Conservation (phyloP, 2,888 invertebrate genomes). For the Phorcus lineatus region DNA sequence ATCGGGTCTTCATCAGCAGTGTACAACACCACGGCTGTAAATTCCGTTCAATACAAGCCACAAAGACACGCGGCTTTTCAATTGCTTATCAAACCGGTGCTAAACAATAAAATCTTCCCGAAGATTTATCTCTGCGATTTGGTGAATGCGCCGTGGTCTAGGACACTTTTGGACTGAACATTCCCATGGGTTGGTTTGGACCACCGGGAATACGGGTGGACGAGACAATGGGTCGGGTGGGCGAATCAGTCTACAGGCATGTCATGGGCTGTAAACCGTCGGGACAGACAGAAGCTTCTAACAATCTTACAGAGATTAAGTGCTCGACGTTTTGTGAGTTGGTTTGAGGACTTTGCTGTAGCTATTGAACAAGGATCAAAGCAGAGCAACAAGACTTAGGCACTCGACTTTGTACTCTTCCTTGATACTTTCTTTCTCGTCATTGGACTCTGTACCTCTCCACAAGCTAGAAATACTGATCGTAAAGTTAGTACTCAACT, state of each 20-base stretch:
- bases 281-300: neutral
- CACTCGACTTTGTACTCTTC: neutral
- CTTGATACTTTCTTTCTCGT: neutral
- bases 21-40: neutral
- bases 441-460: neutral
- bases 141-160: neutral
- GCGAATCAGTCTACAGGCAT: neutral
- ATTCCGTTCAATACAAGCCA: neutral
- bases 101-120: slow-evolving; percentile 16
- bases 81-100: slow-evolving; percentile 10
- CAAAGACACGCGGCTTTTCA: slow-evolving; percentile 18
- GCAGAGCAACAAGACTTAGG: neutral
- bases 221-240: neutral
- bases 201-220: neutral
- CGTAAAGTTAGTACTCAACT: neutral
- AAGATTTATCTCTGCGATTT: neutral
- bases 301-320: neutral
- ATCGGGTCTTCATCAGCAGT: neutral
- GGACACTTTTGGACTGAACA: neutral
- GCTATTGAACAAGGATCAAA: neutral
- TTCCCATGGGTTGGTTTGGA: neutral
- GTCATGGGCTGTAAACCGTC: neutral
- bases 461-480: neutral
- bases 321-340: neutral
- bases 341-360: neutral